A percentile compares a stretch with the other conserved stretches of the same genome.
Evolutionary conservation across 2,797 vertebrate genomes (phyloP).

Genomic region (Gobionotothen gibberifrons): DNA sequence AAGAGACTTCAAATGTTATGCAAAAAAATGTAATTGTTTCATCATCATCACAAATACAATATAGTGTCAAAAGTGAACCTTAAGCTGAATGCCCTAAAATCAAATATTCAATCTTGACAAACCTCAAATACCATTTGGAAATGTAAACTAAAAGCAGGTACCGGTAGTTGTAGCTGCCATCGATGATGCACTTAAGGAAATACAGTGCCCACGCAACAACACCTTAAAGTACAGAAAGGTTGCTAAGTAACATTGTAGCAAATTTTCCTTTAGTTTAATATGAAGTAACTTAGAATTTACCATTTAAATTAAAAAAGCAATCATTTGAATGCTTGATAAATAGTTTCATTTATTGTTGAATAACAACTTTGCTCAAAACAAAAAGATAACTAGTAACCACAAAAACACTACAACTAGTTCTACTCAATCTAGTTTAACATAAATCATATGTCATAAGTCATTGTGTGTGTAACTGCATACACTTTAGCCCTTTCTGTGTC

Average conservation of each 20-base stretch:
- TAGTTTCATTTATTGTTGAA: not conserved
- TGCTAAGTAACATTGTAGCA: not conserved
- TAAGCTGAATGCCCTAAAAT: not conserved
- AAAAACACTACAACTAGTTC: not conserved
- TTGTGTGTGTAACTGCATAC: not conserved
- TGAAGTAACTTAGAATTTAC: not conserved
- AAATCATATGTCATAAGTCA: too few species aligned
- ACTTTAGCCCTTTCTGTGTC: constrained; percentile 16
- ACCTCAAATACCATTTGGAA: not conserved
- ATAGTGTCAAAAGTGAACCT: not conserved
- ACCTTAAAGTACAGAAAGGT: not conserved
- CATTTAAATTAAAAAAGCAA: constrained; percentile 1
- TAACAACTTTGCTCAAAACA: not conserved
- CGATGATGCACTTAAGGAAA: constrained; percentile 14
- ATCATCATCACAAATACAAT: too few species aligned
- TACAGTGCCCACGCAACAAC: not conserved
- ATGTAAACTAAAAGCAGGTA: not conserved
- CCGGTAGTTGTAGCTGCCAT: not conserved
- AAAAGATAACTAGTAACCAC: not conserved
- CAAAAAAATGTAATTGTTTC: too few species aligned
- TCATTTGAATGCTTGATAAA: not conserved
- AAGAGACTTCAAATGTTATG: too few species aligned
- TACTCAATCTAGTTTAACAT: too few species aligned
- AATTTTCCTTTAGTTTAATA: not conserved
- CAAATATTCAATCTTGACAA: not conserved